Evolutionary conservation across 2,797 vertebrate genomes (phyloP), one percentile per base, ranked within the genome.

Genomic region (Linurgus olivaceus): DNA sequence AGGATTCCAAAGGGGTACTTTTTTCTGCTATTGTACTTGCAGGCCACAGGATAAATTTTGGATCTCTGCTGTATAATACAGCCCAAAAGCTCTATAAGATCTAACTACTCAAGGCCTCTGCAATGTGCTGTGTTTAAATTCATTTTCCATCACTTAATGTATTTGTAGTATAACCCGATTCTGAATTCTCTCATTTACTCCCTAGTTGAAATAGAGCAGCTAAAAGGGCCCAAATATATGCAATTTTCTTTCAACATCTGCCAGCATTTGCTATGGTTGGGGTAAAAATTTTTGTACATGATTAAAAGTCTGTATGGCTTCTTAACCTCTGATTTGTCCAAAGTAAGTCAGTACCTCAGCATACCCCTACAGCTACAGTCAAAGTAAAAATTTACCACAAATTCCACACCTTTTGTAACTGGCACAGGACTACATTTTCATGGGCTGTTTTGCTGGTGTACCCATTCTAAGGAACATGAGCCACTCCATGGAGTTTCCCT

Each of bases 401-500:
- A 68, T 42, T 68, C 35, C 57, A 79, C 16, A 58, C 42, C 7
- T 28, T 29, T 4, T 54, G 82, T 74, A 59, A 74, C 50, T 73
- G 52, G 51, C 17, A 54, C 25, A 70, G 57, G 19, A 51, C 19
- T 35, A 42, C 10, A 40, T 55, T 63, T 70, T 37, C 57, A 74
- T 6, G 33, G 13, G 24, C 25, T 4, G 1, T 47, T 91, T 74
- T 84, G 18, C 48, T 80, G 61, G 38, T 57, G 25, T 25, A 47
- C 3, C 13, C 12, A 10, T 35, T 21, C 19, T 17, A 74, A 85
- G 67, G 23, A 59, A 55, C 0, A 0, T 17, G 5, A 86, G 40
- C 31, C 35, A 38, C 45, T 77, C 62, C 23, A 38, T 58, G 61
- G 15, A 25, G 44, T 44, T 82, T 52, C 37, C 10, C 10, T 11